A percentile compares a stretch with the other conserved stretches of the same genome.
Evolutionary conservation across 1,140 invertebrate genomes (phyloP).

Genomic region (Grapholita molesta): DNA sequence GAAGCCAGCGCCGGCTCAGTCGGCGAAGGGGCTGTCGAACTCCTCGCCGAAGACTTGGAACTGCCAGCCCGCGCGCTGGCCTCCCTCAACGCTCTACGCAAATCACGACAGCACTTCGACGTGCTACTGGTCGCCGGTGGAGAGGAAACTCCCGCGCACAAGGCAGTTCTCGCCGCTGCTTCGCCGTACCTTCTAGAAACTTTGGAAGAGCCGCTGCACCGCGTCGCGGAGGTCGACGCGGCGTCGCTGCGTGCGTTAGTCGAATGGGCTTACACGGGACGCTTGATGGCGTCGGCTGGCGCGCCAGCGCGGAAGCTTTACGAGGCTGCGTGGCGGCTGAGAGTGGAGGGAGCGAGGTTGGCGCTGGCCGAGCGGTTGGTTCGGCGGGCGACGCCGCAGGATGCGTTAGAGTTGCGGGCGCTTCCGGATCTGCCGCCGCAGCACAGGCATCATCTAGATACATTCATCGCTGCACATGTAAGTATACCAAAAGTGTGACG

Average conservation of each 20-base stretch:
- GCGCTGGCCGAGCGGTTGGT: constrained; percentile 86
- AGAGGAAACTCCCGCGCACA: constrained; percentile 86
- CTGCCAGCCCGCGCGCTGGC: constrained; percentile 78
- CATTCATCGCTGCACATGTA: constrained; percentile 85
- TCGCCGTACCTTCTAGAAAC: constrained; percentile 89
- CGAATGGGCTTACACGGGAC: constrained; percentile 88
- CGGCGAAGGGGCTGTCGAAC: constrained; percentile 24
- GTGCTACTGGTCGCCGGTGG: constrained; percentile 87
- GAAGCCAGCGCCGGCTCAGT: constrained; percentile 20
- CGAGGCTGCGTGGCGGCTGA: constrained; percentile 84
- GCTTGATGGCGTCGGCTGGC: constrained; percentile 64
- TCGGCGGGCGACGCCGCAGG: constrained; percentile 82
- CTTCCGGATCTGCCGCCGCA: constrained; percentile 80
- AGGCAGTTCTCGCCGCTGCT: constrained; percentile 86
- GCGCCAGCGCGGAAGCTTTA: constrained; percentile 86
- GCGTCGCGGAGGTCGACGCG: constrained; percentile 52
- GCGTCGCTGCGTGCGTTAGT: constrained; percentile 85
- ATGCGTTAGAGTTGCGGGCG: constrained; percentile 85
- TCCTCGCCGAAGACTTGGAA: constrained; percentile 70
- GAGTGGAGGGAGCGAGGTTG: constrained; percentile 84
- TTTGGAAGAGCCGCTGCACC: constrained; percentile 77
- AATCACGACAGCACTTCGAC: constrained; percentile 89
- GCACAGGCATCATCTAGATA: constrained; percentile 79
- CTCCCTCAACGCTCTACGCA: constrained; percentile 85
- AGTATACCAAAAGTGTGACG: constrained; percentile 45